Evolutionary conservation across 2,797 vertebrate species (phyloP).

Genomic region (Poeciliopsis turneri): DNA sequence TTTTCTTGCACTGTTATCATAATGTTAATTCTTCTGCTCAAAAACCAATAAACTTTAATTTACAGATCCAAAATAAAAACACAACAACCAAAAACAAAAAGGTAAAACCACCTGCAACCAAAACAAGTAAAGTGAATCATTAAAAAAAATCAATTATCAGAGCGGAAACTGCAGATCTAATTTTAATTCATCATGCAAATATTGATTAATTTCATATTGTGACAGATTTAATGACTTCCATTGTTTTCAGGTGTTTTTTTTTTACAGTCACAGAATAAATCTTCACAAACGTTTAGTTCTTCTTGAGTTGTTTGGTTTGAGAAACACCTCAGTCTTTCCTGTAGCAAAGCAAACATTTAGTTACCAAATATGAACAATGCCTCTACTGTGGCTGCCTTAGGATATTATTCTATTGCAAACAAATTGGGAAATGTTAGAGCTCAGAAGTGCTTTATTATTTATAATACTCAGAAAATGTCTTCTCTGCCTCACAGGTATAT

Average conservation of each 20-base stretch:
- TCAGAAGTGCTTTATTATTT: neutral
- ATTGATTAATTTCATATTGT: too few relatives aligned
- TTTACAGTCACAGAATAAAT: neutral
- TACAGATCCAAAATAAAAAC: too few relatives aligned
- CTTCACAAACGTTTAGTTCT: neutral
- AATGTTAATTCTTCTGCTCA: too few relatives aligned
- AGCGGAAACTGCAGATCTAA: too few relatives aligned
- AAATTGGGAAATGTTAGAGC: neutral
- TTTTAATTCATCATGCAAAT: too few relatives aligned
- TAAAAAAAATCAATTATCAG: too few relatives aligned
- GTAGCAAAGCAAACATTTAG: conserved; percentile 4
- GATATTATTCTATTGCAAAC: conserved; percentile 8
- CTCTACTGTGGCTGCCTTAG: neutral
- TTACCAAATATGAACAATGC: neutral
- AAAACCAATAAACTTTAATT: too few relatives aligned
- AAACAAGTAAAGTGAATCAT: too few relatives aligned
- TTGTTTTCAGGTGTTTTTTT: neutral
- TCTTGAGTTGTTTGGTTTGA: neutral
- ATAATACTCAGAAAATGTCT: neutral
- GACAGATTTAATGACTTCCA: too few relatives aligned
- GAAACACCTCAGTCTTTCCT: neutral
- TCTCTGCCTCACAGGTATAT: neutral
- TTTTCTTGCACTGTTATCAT: too few relatives aligned
- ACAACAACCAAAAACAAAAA: too few relatives aligned
- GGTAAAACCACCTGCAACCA: too few relatives aligned